Percentiles rank a stretch among this genome's conserved stretches.
These are phyloP conservation scores for Chaetoderma sp. DNA, from an alignment of 2,888 invertebrate genomes.

Conservation along the genomic window DNA sequence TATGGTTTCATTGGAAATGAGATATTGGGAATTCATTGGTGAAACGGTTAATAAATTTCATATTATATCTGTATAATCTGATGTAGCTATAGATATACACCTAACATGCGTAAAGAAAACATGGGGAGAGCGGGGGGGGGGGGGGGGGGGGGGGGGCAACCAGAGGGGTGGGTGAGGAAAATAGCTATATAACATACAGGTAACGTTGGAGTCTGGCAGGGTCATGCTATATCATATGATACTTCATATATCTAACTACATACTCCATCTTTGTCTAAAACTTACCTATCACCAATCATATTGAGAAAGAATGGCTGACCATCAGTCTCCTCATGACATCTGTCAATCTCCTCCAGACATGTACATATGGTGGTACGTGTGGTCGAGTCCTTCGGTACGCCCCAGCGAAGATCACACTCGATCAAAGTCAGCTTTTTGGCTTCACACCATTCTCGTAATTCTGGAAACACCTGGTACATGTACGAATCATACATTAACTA, in stretches of 20 bases:
- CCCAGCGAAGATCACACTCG: constrained; percentile 69
- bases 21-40: too few relatives aligned
- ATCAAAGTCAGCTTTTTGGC: constrained; percentile 54
- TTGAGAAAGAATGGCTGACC: constrained; percentile 64
- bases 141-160: too few relatives aligned
- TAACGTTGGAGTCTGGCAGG: too few relatives aligned
- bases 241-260: background rate
- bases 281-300: constrained; percentile 59
- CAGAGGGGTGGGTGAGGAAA: too few relatives aligned
- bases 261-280: background rate
- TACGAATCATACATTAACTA: too few relatives aligned
- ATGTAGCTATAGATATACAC: too few relatives aligned
- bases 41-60: too few relatives aligned
- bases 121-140: too few relatives aligned
- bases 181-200: too few relatives aligned
- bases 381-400: constrained; percentile 65
- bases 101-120: too few relatives aligned
- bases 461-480: constrained; percentile 58
- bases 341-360: constrained; percentile 66
- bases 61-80: too few relatives aligned
- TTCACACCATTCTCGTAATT: constrained; percentile 62
- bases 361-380: constrained; percentile 56
- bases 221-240: background rate
- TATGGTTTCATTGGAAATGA: too few relatives aligned
- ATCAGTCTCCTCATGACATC: constrained; percentile 56